These are phyloP conservation scores for Athetis lepigone DNA, from an alignment of 2,888 invertebrate species.

Conservation along the genomic window DNA sequence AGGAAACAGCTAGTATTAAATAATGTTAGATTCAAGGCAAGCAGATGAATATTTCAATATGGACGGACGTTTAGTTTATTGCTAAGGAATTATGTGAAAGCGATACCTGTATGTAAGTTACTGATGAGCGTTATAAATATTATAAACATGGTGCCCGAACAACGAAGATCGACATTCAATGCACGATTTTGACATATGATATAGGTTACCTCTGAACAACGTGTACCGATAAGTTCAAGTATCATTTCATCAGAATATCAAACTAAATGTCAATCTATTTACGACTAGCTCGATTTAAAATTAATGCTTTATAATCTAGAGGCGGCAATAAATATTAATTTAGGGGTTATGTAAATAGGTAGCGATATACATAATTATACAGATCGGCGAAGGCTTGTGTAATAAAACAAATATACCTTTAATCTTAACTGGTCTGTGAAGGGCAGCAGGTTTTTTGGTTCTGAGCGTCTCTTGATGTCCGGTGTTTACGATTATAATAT, in stretches of 20 bases:
- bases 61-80: conserved; percentile 21
- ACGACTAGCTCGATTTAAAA: conserved; percentile 39
- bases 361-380: conserved; percentile 43
- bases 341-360: conserved; percentile 56
- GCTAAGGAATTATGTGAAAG: conserved; percentile 25
- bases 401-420: conserved; percentile 49
- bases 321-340: conserved; percentile 54
- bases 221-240: conserved; percentile 62
- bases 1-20: too few relatives aligned
- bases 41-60: conserved; percentile 3
- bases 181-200: conserved; percentile 67
- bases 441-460: conserved; percentile 24
- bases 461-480: neutral
- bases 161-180: conserved; percentile 41
- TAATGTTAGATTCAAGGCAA: neutral
- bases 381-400: conserved; percentile 26
- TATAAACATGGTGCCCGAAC: conserved; percentile 43
- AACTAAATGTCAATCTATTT: conserved; percentile 61
- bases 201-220: conserved; percentile 56
- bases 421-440: conserved; percentile 21
- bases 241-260: conserved; percentile 63
- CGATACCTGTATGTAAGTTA: conserved; percentile 1
- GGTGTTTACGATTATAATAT: neutral
- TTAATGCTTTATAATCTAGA: conserved; percentile 46
- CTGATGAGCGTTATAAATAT: conserved; percentile 55